phyloP scores from a whole-genome alignment of 2,113 vertebrate genomes.

The Casuarius casuarius region DNA sequence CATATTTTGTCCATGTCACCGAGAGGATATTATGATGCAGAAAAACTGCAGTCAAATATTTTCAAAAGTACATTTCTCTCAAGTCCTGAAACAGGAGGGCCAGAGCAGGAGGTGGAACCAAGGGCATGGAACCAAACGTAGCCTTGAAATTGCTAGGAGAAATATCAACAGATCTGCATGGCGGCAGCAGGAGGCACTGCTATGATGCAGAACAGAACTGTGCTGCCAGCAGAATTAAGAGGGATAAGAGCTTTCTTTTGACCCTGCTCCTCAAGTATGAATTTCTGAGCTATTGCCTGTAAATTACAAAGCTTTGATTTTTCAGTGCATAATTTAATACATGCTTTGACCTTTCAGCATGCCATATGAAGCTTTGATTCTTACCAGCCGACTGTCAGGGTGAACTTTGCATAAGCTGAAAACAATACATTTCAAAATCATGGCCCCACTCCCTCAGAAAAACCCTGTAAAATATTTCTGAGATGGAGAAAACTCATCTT shows the following conservation, averaged over 20 bases:
- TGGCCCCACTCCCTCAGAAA: neutral
- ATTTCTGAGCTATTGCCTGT: conserved; percentile 41
- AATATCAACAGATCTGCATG: neutral
- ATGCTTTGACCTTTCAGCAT: conserved; percentile 55
- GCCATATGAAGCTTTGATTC: conserved; percentile 66
- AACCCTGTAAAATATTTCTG: conserved; percentile 31
- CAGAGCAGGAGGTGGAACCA: neutral
- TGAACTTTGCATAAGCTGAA: conserved; percentile 67
- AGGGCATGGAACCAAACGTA: neutral
- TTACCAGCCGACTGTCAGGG: conserved; percentile 53
- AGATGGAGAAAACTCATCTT: conserved; percentile 15
- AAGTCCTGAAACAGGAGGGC: neutral
- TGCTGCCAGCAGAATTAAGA: conserved; percentile 9
- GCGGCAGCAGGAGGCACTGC: conserved; percentile 47
- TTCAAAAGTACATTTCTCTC: neutral
- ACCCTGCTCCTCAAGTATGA: conserved; percentile 40
- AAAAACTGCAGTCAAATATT: neutral
- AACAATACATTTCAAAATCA: conserved; percentile 44
- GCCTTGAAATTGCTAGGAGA: neutral
- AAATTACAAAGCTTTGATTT: conserved; percentile 70
- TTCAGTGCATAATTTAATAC: conserved; percentile 60
- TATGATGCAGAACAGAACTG: neutral
- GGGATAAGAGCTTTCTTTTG: conserved; percentile 33
- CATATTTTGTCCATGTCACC: neutral
- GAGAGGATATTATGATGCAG: neutral